phyloP scores from a whole-genome alignment of 2,888 invertebrate genomes.

The Pterostichus niger region DNA sequence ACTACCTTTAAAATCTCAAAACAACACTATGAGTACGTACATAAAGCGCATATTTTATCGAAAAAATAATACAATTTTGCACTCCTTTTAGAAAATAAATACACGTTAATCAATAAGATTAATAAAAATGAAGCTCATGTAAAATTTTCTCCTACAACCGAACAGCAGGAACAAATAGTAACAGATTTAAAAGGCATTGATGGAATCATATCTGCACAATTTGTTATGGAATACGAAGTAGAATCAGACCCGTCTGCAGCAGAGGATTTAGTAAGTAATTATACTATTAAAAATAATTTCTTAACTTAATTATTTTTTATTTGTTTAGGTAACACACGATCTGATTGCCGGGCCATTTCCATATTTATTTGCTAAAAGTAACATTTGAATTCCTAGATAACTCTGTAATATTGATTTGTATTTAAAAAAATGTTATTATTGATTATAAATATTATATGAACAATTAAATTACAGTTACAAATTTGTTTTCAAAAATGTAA shows the following conservation, averaged over 20 bases:
- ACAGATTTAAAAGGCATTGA: neutral
- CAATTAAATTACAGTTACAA: too few species aligned
- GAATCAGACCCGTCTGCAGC: conserved; percentile 78
- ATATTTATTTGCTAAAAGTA: too few species aligned
- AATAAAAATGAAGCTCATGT: neutral
- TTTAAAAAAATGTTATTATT: too few species aligned
- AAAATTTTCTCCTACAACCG: neutral
- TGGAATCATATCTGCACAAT: conserved; percentile 77
- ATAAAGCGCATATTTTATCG: neutral
- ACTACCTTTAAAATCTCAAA: conserved; percentile 81
- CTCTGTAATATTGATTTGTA: too few species aligned
- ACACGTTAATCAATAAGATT: neutral
- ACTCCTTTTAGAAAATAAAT: neutral
- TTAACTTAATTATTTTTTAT: too few species aligned
- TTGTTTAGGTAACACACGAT: too few species aligned
- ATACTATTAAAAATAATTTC: too few species aligned
- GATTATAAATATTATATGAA: too few species aligned
- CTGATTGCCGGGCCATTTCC: too few species aligned
- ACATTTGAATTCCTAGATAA: too few species aligned
- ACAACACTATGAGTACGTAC: conserved; percentile 78
- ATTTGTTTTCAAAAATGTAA: too few species aligned
- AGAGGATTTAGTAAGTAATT: conserved; percentile 63
- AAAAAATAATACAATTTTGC: neutral
- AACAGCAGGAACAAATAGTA: conserved; percentile 36
- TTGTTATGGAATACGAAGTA: conserved; percentile 80